phyloP scores from a whole-genome alignment of 2,797 vertebrate genomes.

The Chanos chanos region DNA sequence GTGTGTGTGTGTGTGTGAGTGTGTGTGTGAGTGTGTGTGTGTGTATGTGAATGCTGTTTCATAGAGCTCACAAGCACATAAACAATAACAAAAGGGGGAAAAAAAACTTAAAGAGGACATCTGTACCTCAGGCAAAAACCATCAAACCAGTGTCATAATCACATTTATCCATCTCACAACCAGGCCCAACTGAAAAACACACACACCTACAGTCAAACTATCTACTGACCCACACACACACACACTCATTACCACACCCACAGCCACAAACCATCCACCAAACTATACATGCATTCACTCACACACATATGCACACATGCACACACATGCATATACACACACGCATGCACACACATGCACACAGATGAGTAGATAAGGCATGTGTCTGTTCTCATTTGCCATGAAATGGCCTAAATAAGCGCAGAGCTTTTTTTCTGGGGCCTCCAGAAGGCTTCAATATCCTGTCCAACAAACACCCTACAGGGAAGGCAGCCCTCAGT shows the following conservation, averaged over 20 bases:
- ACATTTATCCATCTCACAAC: too few relatives aligned
- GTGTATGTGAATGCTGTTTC: neutral
- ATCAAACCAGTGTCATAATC: too few relatives aligned
- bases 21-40: neutral
- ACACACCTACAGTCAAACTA: too few relatives aligned
- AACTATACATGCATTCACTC: too few relatives aligned
- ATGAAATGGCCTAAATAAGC: slow-evolving; percentile 52
- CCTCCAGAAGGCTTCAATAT: slow-evolving; percentile 60
- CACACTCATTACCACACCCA: too few relatives aligned
- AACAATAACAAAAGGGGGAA: too few relatives aligned
- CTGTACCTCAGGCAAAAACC: too few relatives aligned
- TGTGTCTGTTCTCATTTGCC: slow-evolving; percentile 28
- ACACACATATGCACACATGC: neutral
- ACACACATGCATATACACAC: neutral
- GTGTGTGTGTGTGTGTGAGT: too few relatives aligned
- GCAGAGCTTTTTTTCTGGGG: slow-evolving; percentile 51
- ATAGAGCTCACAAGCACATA: too few relatives aligned
- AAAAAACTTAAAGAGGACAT: too few relatives aligned
- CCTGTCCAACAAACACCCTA: slow-evolving; percentile 49
- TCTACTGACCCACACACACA: neutral
- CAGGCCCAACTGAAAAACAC: too few relatives aligned
- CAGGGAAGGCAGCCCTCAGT: slow-evolving; percentile 16
- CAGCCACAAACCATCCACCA: too few relatives aligned
- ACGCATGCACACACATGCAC: neutral
- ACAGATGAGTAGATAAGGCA: slow-evolving; percentile 45